Conservation (phyloP, 2,113 vertebrate genomes). For the Eulacestoma nigropectus region DNA sequence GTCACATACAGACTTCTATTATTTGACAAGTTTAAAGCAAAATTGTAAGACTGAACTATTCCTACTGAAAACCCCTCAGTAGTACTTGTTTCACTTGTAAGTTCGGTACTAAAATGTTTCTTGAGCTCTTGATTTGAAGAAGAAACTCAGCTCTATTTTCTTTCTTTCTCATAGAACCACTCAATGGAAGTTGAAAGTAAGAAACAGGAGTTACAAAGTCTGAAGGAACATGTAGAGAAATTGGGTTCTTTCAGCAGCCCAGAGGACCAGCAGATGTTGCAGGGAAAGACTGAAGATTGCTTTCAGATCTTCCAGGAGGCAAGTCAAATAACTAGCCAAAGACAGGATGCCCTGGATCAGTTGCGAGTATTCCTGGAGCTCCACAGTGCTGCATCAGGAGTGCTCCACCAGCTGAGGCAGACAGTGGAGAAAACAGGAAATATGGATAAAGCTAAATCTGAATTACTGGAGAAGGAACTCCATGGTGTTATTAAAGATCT, state of each 20-base stretch:
- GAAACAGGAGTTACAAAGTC: slow-evolving; percentile 58
- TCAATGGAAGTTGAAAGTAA: slow-evolving; percentile 70
- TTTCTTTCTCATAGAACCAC: slow-evolving; percentile 75
- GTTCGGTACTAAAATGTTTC: not conserved
- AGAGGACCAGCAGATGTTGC: slow-evolving; percentile 79
- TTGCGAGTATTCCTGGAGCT: slow-evolving; percentile 76
- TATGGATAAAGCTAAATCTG: slow-evolving; percentile 81
- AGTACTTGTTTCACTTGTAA: not conserved
- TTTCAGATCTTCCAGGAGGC: slow-evolving; percentile 84
- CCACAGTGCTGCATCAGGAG: slow-evolving; percentile 27
- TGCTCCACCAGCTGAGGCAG: slow-evolving; percentile 75
- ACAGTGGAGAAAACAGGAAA: slow-evolving; percentile 78
- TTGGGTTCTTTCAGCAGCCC: slow-evolving; percentile 71
- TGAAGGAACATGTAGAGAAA: slow-evolving; percentile 74
- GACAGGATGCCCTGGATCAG: slow-evolving; percentile 75
- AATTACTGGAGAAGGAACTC: slow-evolving; percentile 77
- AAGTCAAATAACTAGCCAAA: slow-evolving; percentile 74
- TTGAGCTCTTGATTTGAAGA: not conserved
- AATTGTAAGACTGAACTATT: not conserved
- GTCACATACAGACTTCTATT: not conserved
- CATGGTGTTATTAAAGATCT: slow-evolving; percentile 67
- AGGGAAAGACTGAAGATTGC: slow-evolving; percentile 81
- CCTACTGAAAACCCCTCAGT: not conserved
- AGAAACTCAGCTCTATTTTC: not conserved
- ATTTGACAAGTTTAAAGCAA: not conserved